These are phyloP conservation scores for Poecilus cupreus DNA, from an alignment of 2,888 invertebrate genomes.

Conservation along the genomic window DNA sequence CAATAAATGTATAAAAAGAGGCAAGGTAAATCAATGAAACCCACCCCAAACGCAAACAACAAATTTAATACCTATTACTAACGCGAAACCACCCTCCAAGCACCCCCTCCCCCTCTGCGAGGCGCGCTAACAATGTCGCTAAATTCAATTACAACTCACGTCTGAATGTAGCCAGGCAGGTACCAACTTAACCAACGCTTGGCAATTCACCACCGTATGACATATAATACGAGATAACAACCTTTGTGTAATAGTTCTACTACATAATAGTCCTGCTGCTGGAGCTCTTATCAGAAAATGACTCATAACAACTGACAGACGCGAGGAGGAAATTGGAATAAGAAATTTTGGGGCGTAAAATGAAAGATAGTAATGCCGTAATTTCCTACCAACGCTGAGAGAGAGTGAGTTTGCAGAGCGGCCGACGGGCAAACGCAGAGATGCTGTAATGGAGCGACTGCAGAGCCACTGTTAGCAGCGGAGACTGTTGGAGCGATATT, in stretches of 20 bases:
- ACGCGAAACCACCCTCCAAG: too few species aligned
- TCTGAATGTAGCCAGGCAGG: not conserved
- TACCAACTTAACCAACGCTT: not conserved
- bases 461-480: not conserved
- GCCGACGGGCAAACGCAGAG: constrained; percentile 22
- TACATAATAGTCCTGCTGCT: constrained; percentile 72
- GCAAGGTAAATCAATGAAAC: too few species aligned
- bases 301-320: constrained; percentile 82
- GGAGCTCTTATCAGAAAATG: constrained; percentile 82
- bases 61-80: too few species aligned
- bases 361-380: constrained; percentile 85
- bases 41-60: too few species aligned
- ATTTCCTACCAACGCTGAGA: constrained; percentile 77
- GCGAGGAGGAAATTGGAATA: constrained; percentile 80
- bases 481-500: constrained; percentile 66
- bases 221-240: constrained; percentile 73
- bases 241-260: constrained; percentile 74
- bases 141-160: constrained; percentile 30
- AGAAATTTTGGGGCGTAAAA: constrained; percentile 86
- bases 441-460: constrained; percentile 3
- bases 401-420: constrained; percentile 68
- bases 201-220: constrained; percentile 72
- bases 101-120: too few species aligned
- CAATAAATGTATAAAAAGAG: too few species aligned
- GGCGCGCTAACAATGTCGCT: not conserved